Evolutionary conservation across 35 echinoderm and acorn worm species (phyloP), one percentile per base, ranked within the genome.

Genomic region (Lytechinus variegatus): DNA sequence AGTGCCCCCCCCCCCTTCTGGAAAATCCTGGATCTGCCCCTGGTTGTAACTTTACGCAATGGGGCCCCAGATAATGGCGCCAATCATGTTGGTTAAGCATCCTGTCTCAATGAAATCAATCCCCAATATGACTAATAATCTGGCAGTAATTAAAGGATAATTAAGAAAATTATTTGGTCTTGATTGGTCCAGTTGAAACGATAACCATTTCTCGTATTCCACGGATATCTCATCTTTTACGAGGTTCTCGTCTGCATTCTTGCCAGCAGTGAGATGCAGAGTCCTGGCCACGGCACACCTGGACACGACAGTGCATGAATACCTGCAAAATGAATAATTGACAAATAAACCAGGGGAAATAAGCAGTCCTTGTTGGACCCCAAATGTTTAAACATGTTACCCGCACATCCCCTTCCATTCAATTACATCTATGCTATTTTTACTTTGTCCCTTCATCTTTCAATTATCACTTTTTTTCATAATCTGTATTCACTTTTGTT

Each of bases 231-330:
- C 92, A 54, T 93, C n/a, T 54, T 9, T 57, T 93, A 57, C 92
- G 92, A 93, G 29, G 52, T 54, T 57, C 54, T 55, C 55, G 52
- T 57, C 92, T 27, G 52, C 92, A 93, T 2, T 54, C 92, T 44
- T 93, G 92, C 27, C 29, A 33, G 92, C 92, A 93, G 53, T 55
- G 52, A 12, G 92, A n/a, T 7, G 53, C 14, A 0, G 92, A 93
- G 10, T 93, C 54, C 9, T 33, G 54, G 27, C 92, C 92, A 24
- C 92, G 52, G 52, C 92, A 93, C 53, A 93, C 92, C 28, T 93
- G 92, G 12, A 93, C 92, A 54, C 92, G 92, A 57, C 92, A 93
- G 28, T 93, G 92, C 92, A 93, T 93, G 92, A 55, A 93, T 4
- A 93, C 92, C 92, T 93, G 55, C 13, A 93, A 14, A 71, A 24